These are phyloP conservation scores for Beroe ovata DNA, from an alignment of 37 sponge, comb jelly and placozoan genomes.

Conservation along the genomic window DNA sequence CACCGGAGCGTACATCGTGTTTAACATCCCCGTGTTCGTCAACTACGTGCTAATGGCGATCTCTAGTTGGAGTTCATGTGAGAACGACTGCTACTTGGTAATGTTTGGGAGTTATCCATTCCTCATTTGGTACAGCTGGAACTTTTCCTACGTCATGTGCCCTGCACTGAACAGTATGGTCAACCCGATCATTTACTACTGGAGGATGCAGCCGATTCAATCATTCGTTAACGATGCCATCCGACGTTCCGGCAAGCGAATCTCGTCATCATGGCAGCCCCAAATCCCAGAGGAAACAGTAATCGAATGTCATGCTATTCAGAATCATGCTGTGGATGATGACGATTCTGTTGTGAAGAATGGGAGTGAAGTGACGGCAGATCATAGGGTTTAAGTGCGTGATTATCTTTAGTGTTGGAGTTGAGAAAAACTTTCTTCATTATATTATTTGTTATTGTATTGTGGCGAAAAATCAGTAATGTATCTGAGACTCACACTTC, in stretches of 20 bases:
- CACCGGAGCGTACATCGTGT: constrained; percentile 11
- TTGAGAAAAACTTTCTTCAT: too few relatives aligned
- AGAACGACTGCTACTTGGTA: constrained; percentile 10
- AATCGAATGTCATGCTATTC: too few relatives aligned
- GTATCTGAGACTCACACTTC: too few relatives aligned
- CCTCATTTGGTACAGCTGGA: constrained; percentile 31
- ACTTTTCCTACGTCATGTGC: constrained; percentile 55
- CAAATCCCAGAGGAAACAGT: too few relatives aligned
- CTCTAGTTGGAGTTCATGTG: constrained; percentile 24
- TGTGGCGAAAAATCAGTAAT: too few relatives aligned
- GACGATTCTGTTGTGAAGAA: too few relatives aligned
- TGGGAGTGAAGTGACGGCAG: too few relatives aligned
- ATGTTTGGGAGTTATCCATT: not conserved
- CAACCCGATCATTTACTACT: constrained; percentile 59
- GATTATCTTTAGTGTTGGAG: too few relatives aligned
- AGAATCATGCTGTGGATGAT: too few relatives aligned
- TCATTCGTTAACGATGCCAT: not conserved
- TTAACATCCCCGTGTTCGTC: constrained; percentile 60
- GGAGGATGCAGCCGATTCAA: constrained; percentile 15
- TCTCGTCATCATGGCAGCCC: not conserved
- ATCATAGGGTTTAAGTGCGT: too few relatives aligned
- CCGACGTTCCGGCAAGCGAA: not conserved
- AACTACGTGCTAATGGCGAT: constrained; percentile 64
- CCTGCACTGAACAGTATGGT: constrained; percentile 14
- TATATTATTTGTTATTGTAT: too few relatives aligned